phyloP scores from a whole-genome alignment of 2,113 vertebrate genomes.

The Apistogramma diplotaenia region DNA sequence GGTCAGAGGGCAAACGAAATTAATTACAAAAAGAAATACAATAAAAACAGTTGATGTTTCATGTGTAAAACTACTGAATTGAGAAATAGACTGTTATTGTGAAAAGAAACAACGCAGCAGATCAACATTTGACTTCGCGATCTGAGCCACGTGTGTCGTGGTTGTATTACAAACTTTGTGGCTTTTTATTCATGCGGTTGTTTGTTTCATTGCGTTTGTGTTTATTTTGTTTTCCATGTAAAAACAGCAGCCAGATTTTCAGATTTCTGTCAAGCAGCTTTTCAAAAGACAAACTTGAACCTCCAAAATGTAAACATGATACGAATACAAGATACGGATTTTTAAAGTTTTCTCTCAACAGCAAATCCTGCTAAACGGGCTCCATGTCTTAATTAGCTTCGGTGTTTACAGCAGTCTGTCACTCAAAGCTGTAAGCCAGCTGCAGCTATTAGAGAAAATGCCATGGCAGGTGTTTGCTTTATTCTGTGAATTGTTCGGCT shows the following conservation, averaged over 20 bases:
- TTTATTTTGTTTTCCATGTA: not conserved
- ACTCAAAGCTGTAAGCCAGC: too few relatives aligned
- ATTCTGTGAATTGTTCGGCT: not conserved
- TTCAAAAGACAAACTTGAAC: too few relatives aligned
- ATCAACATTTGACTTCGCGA: not conserved
- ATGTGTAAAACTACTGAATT: not conserved
- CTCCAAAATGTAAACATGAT: not conserved
- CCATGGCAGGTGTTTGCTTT: not conserved
- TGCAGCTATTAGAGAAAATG: not conserved
- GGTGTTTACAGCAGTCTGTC: too few relatives aligned
- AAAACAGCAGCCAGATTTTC: not conserved
- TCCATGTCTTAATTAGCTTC: not conserved
- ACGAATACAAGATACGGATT: not conserved
- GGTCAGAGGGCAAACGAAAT: too few relatives aligned
- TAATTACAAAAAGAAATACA: not conserved
- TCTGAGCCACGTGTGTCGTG: not conserved
- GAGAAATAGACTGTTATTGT: not conserved
- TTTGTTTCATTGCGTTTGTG: not conserved
- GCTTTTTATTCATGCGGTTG: not conserved
- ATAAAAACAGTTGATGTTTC: not conserved
- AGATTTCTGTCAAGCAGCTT: not conserved
- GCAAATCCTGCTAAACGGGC: not conserved
- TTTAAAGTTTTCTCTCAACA: not conserved
- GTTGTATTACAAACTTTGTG: not conserved
- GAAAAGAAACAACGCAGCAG: not conserved